phyloP scores from a whole-genome alignment of 1,140 invertebrate genomes.

The Chymomyza costata region DNA sequence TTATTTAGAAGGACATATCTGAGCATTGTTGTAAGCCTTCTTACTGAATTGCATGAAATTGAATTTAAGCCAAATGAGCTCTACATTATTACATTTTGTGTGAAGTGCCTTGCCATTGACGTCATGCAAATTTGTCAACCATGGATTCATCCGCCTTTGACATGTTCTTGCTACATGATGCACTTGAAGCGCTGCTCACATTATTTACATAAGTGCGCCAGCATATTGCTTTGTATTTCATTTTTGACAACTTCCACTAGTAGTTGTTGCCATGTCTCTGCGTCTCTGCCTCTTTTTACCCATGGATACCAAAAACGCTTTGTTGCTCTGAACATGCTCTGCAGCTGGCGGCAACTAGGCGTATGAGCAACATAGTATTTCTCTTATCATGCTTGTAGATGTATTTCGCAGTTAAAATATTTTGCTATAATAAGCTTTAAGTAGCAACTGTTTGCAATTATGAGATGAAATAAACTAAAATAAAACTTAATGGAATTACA shows the following conservation, averaged over 20 bases:
- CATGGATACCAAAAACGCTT: no score
- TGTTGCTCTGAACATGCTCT: no score
- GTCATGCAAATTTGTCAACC: constrained; percentile 13
- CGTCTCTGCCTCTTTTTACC: not conserved
- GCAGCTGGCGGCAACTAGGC: no score
- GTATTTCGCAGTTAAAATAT: no score
- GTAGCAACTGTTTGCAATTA: no score
- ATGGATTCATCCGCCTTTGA: no score
- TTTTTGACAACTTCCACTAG: not conserved
- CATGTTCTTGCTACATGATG: constrained; percentile 28
- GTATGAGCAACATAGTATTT: not conserved
- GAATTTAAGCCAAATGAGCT: constrained; percentile 57
- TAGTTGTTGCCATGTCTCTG: not conserved
- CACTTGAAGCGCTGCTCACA: not conserved
- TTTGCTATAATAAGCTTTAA: no score
- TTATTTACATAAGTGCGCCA: constrained; percentile 3
- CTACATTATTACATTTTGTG: constrained; percentile 63
- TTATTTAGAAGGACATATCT: no score
- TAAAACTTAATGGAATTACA: no score
- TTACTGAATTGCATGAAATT: constrained; percentile 56
- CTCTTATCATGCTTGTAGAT: not conserved
- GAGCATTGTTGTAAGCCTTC: constrained; percentile 55
- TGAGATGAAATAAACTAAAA: no score
- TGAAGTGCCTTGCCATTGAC: constrained; percentile 48
- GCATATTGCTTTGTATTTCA: not conserved